Percentiles rank a stretch among this genome's conserved stretches.
phyloP scores from a whole-genome alignment of 2,113 vertebrate genomes.

The Athene cunicularia region DNA sequence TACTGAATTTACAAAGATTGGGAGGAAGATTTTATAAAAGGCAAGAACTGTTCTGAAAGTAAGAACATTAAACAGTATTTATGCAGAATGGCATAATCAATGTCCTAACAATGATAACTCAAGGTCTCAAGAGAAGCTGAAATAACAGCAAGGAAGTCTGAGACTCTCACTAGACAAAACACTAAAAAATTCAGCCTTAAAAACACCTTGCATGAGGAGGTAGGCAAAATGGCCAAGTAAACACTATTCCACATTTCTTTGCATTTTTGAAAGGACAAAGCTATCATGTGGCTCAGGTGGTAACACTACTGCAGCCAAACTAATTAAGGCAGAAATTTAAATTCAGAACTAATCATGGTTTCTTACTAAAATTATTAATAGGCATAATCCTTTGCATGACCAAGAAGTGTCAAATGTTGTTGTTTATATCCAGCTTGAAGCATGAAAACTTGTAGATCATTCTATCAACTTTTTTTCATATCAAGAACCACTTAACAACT shows the following conservation, averaged over 20 bases:
- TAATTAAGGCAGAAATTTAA: not conserved
- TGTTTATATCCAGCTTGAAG: not conserved
- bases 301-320: not conserved
- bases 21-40: not conserved
- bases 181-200: not conserved
- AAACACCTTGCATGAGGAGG: not conserved
- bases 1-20: not conserved
- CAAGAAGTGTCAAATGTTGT: not conserved
- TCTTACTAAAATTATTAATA: not conserved
- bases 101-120: not conserved
- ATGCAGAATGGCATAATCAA: not conserved
- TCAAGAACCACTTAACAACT: not conserved
- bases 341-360: not conserved
- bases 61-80: not conserved
- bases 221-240: not conserved
- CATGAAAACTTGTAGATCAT: not conserved
- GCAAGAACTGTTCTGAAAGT: not conserved
- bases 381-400: not conserved
- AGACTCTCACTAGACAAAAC: not conserved
- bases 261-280: not conserved
- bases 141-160: not conserved
- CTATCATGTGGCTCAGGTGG: not conserved
- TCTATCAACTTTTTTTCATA: not conserved
- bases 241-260: not conserved
- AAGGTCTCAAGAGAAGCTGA: not conserved